Percentiles rank a stretch among this genome's conserved stretches.
phyloP scores from a whole-genome alignment of 2,888 invertebrate genomes.

The Leptinotarsa peninsularis region DNA sequence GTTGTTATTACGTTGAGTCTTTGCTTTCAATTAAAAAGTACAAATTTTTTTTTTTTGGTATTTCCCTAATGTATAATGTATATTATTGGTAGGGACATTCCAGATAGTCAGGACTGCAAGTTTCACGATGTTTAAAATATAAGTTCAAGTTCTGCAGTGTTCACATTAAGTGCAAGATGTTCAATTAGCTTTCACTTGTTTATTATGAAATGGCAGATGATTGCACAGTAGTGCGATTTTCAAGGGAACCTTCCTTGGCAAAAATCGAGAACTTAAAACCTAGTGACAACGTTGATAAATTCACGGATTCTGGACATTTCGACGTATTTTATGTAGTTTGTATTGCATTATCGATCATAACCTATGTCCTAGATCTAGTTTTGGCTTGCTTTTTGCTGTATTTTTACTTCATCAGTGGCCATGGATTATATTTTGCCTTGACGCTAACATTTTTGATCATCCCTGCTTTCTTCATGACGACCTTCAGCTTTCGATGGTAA shows the following conservation, averaged over 20 bases:
- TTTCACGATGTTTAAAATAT: no score
- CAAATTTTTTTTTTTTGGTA: neutral
- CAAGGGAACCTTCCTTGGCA: slow-evolving; percentile 63
- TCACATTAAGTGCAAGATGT: slow-evolving; percentile 5
- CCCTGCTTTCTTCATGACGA: slow-evolving; percentile 68
- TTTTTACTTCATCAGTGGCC: slow-evolving; percentile 63
- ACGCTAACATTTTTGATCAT: slow-evolving; percentile 68
- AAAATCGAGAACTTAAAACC: slow-evolving; percentile 63
- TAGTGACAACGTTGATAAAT: slow-evolving; percentile 58
- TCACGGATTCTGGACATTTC: slow-evolving; percentile 60
- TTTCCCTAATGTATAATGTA: neutral
- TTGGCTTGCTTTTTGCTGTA: slow-evolving; percentile 65
- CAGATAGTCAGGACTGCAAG: neutral
- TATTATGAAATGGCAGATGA: slow-evolving; percentile 63
- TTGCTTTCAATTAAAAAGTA: neutral
- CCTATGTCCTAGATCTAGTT: slow-evolving; percentile 65
- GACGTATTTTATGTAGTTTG: slow-evolving; percentile 64
- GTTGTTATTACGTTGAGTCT: neutral
- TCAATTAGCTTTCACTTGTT: slow-evolving; percentile 16
- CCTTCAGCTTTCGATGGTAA: slow-evolving; percentile 69
- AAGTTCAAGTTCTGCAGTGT: neutral
- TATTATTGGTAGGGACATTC: neutral
- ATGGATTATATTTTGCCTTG: slow-evolving; percentile 67
- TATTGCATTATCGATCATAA: slow-evolving; percentile 65
- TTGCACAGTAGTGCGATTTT: slow-evolving; percentile 66